Evolutionary conservation across 2,888 invertebrate genomes (phyloP).

Genomic region (Schrankia costaestrigalis): DNA sequence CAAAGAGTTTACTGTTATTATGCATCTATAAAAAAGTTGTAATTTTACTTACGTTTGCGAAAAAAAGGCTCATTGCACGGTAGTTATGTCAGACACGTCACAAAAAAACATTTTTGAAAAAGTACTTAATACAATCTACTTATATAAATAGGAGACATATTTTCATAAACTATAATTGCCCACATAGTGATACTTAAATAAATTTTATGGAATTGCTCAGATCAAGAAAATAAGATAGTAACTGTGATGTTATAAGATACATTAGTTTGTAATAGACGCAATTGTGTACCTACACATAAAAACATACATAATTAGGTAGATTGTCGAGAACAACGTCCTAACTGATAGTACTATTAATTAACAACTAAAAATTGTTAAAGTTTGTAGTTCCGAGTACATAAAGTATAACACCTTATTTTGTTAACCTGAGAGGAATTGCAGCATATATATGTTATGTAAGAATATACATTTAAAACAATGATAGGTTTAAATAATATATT

Average conservation of each 20-base stretch:
- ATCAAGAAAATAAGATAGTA: no score
- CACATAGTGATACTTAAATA: conserved; percentile 48
- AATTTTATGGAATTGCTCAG: conserved; percentile 6
- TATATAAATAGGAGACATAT: conserved; percentile 74
- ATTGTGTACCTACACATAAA: no score
- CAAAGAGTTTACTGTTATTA: neutral
- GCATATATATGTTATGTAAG: conserved; percentile 21
- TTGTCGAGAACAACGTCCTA: no score
- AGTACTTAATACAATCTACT: conserved; percentile 36
- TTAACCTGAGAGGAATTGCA: conserved; percentile 31
- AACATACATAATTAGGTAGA: no score
- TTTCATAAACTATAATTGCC: conserved; percentile 73
- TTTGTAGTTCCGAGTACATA: no score
- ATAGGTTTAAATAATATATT: conserved; percentile 28
- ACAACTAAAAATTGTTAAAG: no score
- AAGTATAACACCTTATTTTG: no score
- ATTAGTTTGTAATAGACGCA: no score
- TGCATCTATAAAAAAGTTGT: neutral
- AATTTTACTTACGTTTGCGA: neutral
- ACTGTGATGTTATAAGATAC: no score
- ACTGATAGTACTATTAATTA: no score
- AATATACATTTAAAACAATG: conserved; percentile 9
- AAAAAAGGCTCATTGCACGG: conserved; percentile 11
- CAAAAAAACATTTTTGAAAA: conserved; percentile 20
- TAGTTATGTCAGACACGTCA: conserved; percentile 18